Conservation (phyloP, 1,140 invertebrate genomes). For the Cherax quadricarinatus region DNA sequence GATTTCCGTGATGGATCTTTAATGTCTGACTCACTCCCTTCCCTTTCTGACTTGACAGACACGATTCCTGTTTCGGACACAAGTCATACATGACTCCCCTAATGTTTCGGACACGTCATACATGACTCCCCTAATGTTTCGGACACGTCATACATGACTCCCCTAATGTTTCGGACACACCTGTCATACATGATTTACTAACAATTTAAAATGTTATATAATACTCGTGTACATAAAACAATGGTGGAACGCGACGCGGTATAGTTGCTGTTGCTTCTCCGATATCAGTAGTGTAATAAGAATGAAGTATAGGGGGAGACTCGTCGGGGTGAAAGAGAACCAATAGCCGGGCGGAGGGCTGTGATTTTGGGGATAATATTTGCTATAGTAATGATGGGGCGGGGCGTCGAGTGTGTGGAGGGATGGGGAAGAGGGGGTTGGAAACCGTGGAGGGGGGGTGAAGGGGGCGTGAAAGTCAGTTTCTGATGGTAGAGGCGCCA, state of each 20-base stretch:
- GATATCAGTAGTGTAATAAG: not conserved
- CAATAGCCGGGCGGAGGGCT: not conserved
- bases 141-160: not conserved
- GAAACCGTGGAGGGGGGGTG: not conserved
- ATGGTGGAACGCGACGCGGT: not conserved
- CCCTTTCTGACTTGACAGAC: not conserved
- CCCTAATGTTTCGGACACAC: not conserved
- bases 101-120: no score
- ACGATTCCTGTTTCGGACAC: no score
- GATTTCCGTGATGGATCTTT: conserved; percentile 17
- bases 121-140: not conserved
- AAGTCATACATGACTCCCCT: no score
- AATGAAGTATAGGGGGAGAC: not conserved
- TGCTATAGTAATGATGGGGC: conserved; percentile 28
- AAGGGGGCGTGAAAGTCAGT: not conserved
- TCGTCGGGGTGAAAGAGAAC: not conserved
- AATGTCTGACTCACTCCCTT: not conserved
- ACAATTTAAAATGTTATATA: not conserved
- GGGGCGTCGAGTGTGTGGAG: not conserved
- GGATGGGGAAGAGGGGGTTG: not conserved
- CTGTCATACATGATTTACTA: not conserved
- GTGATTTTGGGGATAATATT: conserved; percentile 41
- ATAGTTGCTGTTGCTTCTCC: not conserved
- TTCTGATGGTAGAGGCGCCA: not conserved
- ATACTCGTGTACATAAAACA: not conserved